Evolutionary conservation across 2,797 vertebrate species (phyloP), one percentile per base, ranked within the genome.

Genomic region (Crenichthys baileyi): DNA sequence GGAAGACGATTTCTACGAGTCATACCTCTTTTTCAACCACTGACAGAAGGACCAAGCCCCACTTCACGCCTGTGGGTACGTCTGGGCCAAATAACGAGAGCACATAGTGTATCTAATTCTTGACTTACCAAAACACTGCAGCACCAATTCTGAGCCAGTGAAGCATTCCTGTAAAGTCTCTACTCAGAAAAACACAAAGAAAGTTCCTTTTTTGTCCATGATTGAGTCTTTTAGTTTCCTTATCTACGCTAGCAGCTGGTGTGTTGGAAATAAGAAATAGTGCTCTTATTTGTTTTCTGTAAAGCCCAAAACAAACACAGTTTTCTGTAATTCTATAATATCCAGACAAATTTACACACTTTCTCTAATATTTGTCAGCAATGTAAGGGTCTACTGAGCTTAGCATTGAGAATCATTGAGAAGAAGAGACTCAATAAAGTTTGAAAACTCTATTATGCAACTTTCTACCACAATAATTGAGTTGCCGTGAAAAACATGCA

Each of bases 11-110:
- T 39, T 22, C n/a, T 84, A 70, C 80, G 71, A 39, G 65, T 16
- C 46, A n/a, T 56, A 46, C 50, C 11, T 75, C 46, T 80, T 44
- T 80, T 74, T 87, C 63, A 82, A 36, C 20, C 36, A 39, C 60
- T 44, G 18, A 87, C 72, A 84, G 80, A 85, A 71, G 60, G 50
- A 39, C 48, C 36, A 39, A 78, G 71, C 7, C n/a, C 73, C 16
- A 44, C 71, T 86, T 80, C 60, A 63, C 11, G 72, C 76, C 82
- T 61, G 31, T 67, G 73, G 79, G 68, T 79, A 83, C 48, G 72
- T 56, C 44, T 29, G 56, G 78, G 71, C 70, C 73, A 83, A 70
- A 79, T 82, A 83, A 83, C 61, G 65, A 73, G 51, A 53, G 31
- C 68, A 63, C 44, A 79, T 29, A 58, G 73, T 2, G 29, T 41